Conservation (phyloP, 2,113 vertebrate genomes). For the Micronisus gabar region DNA sequence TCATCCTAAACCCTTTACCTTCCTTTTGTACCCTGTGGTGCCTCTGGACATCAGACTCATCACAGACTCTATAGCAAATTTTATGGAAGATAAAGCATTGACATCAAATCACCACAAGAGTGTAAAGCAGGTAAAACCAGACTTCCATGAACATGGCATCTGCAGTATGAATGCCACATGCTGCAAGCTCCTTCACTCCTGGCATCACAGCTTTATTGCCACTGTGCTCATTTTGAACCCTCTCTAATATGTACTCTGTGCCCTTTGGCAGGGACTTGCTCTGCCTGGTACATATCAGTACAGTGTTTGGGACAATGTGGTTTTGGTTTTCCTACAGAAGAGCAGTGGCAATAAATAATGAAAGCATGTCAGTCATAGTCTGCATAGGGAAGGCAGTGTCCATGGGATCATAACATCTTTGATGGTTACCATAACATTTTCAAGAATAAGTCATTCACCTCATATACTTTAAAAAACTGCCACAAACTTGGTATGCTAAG, state of each 20-base stretch:
- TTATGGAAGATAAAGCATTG: not conserved
- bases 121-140: not conserved
- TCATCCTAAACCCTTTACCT: not conserved
- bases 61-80: not conserved
- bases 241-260: not conserved
- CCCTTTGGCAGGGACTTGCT: not conserved
- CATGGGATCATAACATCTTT: not conserved
- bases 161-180: not conserved
- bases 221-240: not conserved
- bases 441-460: constrained; percentile 5
- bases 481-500: not conserved
- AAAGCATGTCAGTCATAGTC: not conserved
- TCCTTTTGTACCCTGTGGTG: not conserved
- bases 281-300: not conserved
- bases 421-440: constrained; percentile 9
- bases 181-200: not conserved
- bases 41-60: not conserved
- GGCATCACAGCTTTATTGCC: not conserved
- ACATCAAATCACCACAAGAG: not conserved
- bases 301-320: not conserved
- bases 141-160: not conserved
- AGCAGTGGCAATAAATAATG: not conserved
- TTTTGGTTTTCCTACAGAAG: not conserved
- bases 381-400: constrained; percentile 13
- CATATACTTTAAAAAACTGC: not conserved